Base-by-base conservation (phyloP, 2,888 invertebrate species). In the Philaethria dido region DNA sequence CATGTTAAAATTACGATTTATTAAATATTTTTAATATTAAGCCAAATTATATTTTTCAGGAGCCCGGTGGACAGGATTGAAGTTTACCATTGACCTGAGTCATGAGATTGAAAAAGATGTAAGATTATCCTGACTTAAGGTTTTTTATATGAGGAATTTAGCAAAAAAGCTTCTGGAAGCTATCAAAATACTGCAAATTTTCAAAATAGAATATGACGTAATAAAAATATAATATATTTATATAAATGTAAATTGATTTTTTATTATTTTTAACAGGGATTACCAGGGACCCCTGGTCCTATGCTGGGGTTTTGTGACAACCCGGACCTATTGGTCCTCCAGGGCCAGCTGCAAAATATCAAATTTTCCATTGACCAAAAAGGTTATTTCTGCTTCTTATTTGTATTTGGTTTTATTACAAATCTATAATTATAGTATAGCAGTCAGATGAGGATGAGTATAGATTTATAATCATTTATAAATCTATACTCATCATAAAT, bases 271-370 rank as follows among this genome's bases (percentile, higher is more conserved):
- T 13, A n/a, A 36, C 66, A 83, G 80, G 85, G 87, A 61, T 45
- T 47, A 18, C 87, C 89, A 4, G 95, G 94, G 0, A 83, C 85
- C 1, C 82, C 87, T 0, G 95, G 95, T 5, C 85, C 84, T 0
- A 75, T 80, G 1, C n/a, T n/a, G 94, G 94, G 0, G 85, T 88
- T 29, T 84, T 84, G 0, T 92, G 92, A 0, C 78, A 80, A 0
- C 75, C 70, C 0, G 90, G 91, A 0, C 78, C 77, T 0, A 75
- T 78, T 0, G 92, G 92, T 0, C 83, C 79, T 0, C 87, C 88
- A 0, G 92, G 89, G 0, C 73, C 84, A 0, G 69, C 78, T 2
- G 79, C 82, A n/a, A 18, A 83, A 83, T 66, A 69, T 88, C 20
- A n/a, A 88, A 87, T 66, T 80, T 87, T 18, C 87, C 92, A 0